Evolutionary conservation across 2,888 invertebrate genomes (phyloP).

Genomic region (Dynastes tityus): DNA sequence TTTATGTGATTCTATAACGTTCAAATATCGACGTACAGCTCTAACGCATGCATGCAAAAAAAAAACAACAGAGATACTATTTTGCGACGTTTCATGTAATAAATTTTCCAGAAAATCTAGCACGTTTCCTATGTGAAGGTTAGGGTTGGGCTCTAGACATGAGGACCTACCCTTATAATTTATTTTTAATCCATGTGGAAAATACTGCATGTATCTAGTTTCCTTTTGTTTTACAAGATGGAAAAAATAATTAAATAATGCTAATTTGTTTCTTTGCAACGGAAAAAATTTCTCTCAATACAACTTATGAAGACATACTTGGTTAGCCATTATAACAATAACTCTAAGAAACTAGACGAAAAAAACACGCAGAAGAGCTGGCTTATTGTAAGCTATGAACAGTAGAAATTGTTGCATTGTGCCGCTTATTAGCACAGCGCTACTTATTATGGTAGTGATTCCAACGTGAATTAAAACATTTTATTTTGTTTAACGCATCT

Average conservation of each 20-base stretch:
- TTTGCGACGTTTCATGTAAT: background rate
- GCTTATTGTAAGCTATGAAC: background rate
- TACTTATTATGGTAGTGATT: slow-evolving; percentile 1
- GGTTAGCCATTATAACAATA: slow-evolving; percentile 16
- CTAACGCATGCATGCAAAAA: background rate
- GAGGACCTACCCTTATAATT: slow-evolving; percentile 33
- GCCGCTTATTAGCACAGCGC: background rate
- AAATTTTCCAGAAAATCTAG: slow-evolving; percentile 17
- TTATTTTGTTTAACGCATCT: background rate
- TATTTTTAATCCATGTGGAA: slow-evolving; percentile 6
- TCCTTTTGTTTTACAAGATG: background rate
- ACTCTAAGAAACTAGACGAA: background rate
- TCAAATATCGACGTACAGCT: slow-evolving; percentile 4
- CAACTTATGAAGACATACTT: background rate
- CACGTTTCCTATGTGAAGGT: slow-evolving; percentile 19
- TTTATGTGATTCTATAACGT: background rate
- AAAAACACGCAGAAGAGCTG: background rate
- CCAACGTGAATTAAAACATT: background rate
- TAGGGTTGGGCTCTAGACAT: slow-evolving; percentile 23
- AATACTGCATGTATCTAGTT: background rate
- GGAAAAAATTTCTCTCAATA: too few relatives aligned
- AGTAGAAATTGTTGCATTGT: slow-evolving; percentile 15
- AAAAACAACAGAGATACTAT: background rate
- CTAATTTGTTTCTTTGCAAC: too few relatives aligned
- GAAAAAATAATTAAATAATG: too few relatives aligned